A percentile compares a stretch with the other conserved stretches of the same genome.
Conservation (phyloP, 2,888 invertebrate species). For the Agrotis clavis region DNA sequence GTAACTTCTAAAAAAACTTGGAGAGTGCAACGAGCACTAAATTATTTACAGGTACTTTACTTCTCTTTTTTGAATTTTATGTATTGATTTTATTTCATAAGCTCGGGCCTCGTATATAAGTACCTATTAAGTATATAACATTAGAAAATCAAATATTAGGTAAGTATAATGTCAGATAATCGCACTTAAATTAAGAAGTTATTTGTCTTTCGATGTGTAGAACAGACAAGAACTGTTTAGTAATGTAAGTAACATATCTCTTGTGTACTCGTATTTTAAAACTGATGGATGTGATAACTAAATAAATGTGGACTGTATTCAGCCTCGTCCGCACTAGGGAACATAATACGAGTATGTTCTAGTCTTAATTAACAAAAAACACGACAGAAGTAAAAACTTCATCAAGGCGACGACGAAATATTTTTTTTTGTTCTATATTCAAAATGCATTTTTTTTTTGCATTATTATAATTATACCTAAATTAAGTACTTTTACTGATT, state of each 20-base stretch:
- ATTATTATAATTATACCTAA: too few species aligned
- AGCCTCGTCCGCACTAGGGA: background rate
- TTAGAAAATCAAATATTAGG: background rate
- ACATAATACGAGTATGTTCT: background rate
- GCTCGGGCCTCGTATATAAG: background rate
- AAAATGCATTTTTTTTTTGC: too few species aligned
- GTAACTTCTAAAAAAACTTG: background rate
- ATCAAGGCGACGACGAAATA: too few species aligned
- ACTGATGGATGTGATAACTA: constrained; percentile 2
- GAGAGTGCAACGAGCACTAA: background rate
- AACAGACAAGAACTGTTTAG: constrained; percentile 15
- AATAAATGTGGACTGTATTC: background rate
- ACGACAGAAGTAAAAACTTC: too few species aligned
- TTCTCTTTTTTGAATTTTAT: background rate
- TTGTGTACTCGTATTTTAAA: background rate
- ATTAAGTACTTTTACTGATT: too few species aligned
- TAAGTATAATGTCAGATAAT: background rate
- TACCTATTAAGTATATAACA: too few species aligned
- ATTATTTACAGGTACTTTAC: background rate
- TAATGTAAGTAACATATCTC: constrained; percentile 17
- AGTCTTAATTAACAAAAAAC: background rate
- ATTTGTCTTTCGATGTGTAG: constrained; percentile 3
- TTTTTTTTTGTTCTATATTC: too few species aligned
- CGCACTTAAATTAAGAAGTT: too few species aligned
- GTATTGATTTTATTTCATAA: background rate